Base-by-base conservation (phyloP, 2,113 vertebrate species). In the Ceyx cyanopectus region DNA sequence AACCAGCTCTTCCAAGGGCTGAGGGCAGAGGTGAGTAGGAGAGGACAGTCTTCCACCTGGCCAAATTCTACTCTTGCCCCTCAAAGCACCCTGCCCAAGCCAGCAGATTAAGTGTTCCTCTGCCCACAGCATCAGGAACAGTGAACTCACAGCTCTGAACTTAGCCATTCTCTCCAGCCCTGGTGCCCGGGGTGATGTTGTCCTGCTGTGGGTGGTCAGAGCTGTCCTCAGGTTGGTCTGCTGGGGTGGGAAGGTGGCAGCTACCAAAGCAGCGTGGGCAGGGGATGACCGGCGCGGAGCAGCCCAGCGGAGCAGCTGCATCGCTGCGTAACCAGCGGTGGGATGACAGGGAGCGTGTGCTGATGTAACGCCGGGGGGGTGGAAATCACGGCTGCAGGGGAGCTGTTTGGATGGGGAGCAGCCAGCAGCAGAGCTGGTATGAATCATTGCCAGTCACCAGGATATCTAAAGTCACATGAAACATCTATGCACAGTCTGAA, bases 361-460 rank as follows among this genome's bases (percentile, higher is more conserved):
- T 87, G 81, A 3, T 13, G 79, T 1, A 15, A 26, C 11, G 37
- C 10, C 6, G 9, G 6, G 23, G 23, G 30, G 12, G 51, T 24
- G 34, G 62, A 6, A 29, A 24, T 26, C 7, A 1, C 0, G 1
- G 79, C 54, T 54, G 73, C 66, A 62, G 51, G 32, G 74, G 68
- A 75, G 81, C 32, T 68, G 37, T 15, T 48, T 9, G 10, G 82
- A 19, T 70, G 79, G 56, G 81, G 53, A 89, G 51, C 62, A 43
- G 50, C 68, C 77, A 48, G 77, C 77, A 89, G 81, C 81, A 69
- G 81, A 30, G 74, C 60, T 51, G 68, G 4, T 9, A 69, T 89
- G 87, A 94, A 84, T 91, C 92, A 91, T 85, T 74, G 85, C 69
- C 94, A 91, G 13, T 61, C 66, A 66, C 88, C 50, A 45, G 69